Conservation (phyloP, 1,140 invertebrate genomes). For the Lordiphosa mommai region DNA sequence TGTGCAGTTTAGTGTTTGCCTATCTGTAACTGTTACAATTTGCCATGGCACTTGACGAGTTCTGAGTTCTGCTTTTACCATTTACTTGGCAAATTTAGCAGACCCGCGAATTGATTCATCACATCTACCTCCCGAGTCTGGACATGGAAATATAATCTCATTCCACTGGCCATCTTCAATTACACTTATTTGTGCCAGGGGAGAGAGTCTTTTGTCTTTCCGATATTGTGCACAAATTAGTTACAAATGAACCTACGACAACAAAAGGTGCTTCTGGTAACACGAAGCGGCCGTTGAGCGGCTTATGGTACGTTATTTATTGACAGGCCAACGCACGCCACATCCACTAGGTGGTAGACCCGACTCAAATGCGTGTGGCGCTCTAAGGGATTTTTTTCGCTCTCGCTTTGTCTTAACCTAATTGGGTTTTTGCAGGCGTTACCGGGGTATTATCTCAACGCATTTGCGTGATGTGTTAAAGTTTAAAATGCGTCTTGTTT, state of each 20-base stretch:
- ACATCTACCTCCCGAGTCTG: conserved; percentile 13
- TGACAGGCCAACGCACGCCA: conserved; percentile 33
- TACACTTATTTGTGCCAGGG: conserved; percentile 25
- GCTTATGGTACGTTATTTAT: conserved; percentile 10
- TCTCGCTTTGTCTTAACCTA: conserved; percentile 28
- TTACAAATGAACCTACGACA: conserved; percentile 73
- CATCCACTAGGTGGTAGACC: conserved; percentile 12
- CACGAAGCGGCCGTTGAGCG: conserved; percentile 46
- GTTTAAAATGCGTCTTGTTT: conserved; percentile 12
- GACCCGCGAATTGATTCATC: conserved; percentile 39
- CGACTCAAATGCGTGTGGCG: conserved; percentile 33
- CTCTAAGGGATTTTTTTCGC: conserved; percentile 27
- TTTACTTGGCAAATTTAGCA: conserved; percentile 61
- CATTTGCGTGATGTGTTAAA: conserved; percentile 47
- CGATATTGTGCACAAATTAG: conserved; percentile 71
- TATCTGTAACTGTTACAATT: conserved; percentile 62
- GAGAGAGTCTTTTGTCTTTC: conserved; percentile 47
- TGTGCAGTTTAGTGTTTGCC: conserved; percentile 66
- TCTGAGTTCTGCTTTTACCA: conserved; percentile 45
- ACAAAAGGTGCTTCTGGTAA: conserved; percentile 58
- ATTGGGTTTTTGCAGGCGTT: conserved; percentile 38
- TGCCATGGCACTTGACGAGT: conserved; percentile 55
- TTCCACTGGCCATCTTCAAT: conserved; percentile 35
- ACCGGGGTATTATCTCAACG: conserved; percentile 32
- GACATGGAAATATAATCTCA: conserved; percentile 50